phyloP scores from a whole-genome alignment of 2,888 invertebrate species.

The Diploptera punctata region DNA sequence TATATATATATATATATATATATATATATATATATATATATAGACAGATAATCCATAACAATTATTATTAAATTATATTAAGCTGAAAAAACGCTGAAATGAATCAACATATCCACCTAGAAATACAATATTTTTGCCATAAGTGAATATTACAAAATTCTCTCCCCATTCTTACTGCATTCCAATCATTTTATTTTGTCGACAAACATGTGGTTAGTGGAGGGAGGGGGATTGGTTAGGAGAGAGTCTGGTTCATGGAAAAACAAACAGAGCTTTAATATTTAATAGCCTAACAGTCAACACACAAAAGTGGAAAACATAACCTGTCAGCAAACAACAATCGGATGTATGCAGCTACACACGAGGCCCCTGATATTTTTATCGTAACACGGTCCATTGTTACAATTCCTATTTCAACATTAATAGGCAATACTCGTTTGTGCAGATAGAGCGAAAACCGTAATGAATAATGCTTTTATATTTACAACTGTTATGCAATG shows the following conservation, averaged over 20 bases:
- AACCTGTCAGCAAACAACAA: constrained; percentile 29
- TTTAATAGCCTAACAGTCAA: constrained; percentile 35
- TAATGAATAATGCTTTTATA: constrained; percentile 5
- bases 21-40: too few relatives aligned
- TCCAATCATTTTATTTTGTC: constrained; percentile 30
- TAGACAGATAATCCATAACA: too few relatives aligned
- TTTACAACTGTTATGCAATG: not conserved
- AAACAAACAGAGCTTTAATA: constrained; percentile 36
- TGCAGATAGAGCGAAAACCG: constrained; percentile 17
- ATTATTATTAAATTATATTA: too few relatives aligned
- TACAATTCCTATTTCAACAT: constrained; percentile 26
- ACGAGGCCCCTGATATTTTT: constrained; percentile 21
- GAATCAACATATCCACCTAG: not conserved
- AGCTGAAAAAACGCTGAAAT: too few relatives aligned
- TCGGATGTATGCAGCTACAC: constrained; percentile 20
- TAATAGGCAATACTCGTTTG: constrained; percentile 28
- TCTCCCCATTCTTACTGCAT: constrained; percentile 33
- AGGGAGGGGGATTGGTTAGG: not conserved
- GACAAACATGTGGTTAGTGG: constrained; percentile 21
- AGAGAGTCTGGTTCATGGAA: constrained; percentile 5
- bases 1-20: too few relatives aligned
- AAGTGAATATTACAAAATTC: not conserved
- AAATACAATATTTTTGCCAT: not conserved
- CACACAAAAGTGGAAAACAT: constrained; percentile 32
- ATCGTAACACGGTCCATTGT: constrained; percentile 21